Base-by-base conservation (phyloP, 2,797 vertebrate species). In the Neosalanx taihuensis region DNA sequence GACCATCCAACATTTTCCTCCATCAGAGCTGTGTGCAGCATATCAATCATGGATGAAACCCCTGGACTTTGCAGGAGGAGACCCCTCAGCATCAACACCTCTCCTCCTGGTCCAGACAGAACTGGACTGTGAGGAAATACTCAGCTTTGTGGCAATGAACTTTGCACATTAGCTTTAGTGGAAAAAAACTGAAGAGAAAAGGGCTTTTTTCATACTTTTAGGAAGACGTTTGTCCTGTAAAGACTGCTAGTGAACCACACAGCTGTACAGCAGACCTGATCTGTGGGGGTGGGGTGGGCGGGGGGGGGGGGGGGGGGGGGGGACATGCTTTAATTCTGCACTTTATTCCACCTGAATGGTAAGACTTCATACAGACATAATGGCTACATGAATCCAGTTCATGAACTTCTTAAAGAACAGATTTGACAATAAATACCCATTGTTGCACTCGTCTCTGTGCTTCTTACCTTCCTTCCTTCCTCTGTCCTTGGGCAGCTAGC, bases 341-440 rank as follows among this genome's bases (percentile, higher is more conserved):
- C 96, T 97, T 97, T 97, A 97, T 91, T 92, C 93, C 93, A 90
- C 90, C 85, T 85, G 91, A 90, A 90, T 93, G 91, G 91, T 93
- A 92, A 92, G 86, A 93, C 92, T 94, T 95, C 92, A 92, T 93
- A 93, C 90, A 4, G 92, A 87, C 85, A 82, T 84, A 68, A 81
- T 30, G 57, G 33, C 31, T 7, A 33, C 90, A 94, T 93, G 92
- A 94, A 93, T 94, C 94, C 93, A 95, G 90, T 91, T 93, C 82
- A 93, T 96, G 95, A 26, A 26, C 23, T 26, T 98, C 94, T 94
- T 95, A 95, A 56, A 92, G 88, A 93, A 92, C 86, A 89, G 92
- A 90, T 92, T 94, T 95, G 94, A 94, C 90, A 96, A 96, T 95
- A 95, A 96, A 96, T 96, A 96, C 90, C 87, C 89, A 87, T 46